Conservation (phyloP, 2,797 vertebrate genomes). For the Simalia tracyae region DNA sequence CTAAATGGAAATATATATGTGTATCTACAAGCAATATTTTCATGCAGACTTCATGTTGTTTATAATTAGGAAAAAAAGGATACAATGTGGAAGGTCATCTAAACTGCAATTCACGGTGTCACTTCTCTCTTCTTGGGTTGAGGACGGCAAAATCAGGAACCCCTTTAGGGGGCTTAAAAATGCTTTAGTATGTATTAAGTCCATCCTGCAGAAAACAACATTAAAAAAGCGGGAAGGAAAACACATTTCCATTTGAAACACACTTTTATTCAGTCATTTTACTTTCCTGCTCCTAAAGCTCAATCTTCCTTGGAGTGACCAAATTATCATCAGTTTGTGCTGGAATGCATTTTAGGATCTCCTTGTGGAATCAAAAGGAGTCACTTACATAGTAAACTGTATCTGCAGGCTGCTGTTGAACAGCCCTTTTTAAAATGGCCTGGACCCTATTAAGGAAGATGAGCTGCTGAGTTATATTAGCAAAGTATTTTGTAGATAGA, state of each 20-base stretch:
- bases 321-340: background rate
- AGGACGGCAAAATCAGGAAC: background rate
- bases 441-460: background rate
- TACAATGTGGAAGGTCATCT: constrained; percentile 19
- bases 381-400: background rate
- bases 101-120: background rate
- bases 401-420: background rate
- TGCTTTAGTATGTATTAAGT: constrained; percentile 34
- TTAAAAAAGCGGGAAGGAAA: background rate
- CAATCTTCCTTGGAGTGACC: background rate
- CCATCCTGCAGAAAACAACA: constrained; percentile 21
- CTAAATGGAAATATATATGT: background rate
- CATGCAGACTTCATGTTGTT: background rate
- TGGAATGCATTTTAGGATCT: background rate
- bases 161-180: constrained; percentile 33
- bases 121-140: accelerated
- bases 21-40: background rate
- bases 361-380: background rate
- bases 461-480: background rate
- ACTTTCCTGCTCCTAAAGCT: background rate
- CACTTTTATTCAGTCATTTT: constrained; percentile 2
- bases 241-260: background rate
- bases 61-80: constrained; percentile 21
- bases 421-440: background rate
- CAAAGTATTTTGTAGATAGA: background rate